Percentiles rank a stretch among this genome's conserved stretches.
phyloP scores from a whole-genome alignment of 2,113 vertebrate genomes.

The Mirounga angustirostris region DNA sequence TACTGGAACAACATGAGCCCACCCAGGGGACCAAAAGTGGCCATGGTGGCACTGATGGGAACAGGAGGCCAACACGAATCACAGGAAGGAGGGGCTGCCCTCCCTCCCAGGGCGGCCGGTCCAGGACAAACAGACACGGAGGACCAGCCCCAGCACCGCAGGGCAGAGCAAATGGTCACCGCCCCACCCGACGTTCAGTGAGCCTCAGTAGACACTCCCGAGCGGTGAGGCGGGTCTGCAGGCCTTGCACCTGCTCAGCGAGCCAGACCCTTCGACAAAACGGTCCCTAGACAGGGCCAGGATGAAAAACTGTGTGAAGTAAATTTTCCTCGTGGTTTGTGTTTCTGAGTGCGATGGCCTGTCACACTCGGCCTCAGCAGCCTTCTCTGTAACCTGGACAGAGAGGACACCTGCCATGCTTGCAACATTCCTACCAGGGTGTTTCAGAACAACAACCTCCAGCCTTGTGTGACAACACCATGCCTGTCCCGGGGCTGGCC shows the following conservation, averaged over 20 bases:
- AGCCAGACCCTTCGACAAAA: too few relatives aligned
- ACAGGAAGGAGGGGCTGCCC: fast-evolving
- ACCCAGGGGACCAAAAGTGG: not conserved
- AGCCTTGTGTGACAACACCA: too few relatives aligned
- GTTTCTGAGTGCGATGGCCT: fast-evolving
- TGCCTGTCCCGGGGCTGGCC: not conserved
- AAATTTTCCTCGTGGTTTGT: not conserved
- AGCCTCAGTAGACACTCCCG: fast-evolving
- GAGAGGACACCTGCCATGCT: fast-evolving
- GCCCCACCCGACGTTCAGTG: fast-evolving
- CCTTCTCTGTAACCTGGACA: not conserved
- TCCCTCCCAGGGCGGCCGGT: fast-evolving
- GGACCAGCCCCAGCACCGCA: too few relatives aligned
- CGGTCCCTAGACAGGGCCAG: fast-evolving
- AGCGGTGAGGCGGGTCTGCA: fast-evolving
- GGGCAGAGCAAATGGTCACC: fast-evolving
- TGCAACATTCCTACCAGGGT: too few relatives aligned
- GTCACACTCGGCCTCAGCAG: not conserved
- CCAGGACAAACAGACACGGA: fast-evolving
- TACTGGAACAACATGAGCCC: fast-evolving
- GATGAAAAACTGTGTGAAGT: fast-evolving
- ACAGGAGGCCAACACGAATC: not conserved
- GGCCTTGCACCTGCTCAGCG: fast-evolving
- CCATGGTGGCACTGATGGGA: fast-evolving
- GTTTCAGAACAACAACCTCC: too few relatives aligned